These are phyloP conservation scores for Lithobates pipiens DNA, from an alignment of 2,797 vertebrate species.

Conservation along the genomic window DNA sequence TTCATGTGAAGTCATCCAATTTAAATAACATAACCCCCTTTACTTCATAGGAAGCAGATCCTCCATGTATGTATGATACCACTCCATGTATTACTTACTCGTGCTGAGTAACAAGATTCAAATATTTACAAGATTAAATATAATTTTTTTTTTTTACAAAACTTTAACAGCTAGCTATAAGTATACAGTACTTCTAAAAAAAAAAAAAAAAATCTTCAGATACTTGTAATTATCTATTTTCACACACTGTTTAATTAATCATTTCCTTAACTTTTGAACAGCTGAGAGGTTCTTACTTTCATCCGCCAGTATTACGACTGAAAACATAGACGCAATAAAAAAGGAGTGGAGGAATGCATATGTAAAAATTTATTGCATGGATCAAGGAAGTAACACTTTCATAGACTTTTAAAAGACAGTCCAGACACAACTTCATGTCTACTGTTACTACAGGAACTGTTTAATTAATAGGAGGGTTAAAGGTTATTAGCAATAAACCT, in stretches of 20 bases:
- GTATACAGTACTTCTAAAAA: too few species aligned
- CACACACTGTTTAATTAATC: not conserved
- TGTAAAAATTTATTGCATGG: slow-evolving; percentile 49
- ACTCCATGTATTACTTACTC: too few species aligned
- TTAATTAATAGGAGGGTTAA: slow-evolving; percentile 52
- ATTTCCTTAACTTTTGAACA: too few species aligned
- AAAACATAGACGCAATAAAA: not conserved
- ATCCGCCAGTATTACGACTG: not conserved
- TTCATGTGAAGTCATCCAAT: too few species aligned
- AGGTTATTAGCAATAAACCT: slow-evolving; percentile 58
- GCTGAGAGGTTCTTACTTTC: not conserved
- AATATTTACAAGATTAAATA: too few species aligned
- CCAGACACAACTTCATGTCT: slow-evolving; percentile 53
- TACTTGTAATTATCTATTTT: not conserved
- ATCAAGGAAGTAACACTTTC: slow-evolving; percentile 60
- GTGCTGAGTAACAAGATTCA: too few species aligned
- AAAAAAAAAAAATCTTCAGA: not conserved
- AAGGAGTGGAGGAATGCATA: not conserved
- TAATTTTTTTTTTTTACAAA: too few species aligned
- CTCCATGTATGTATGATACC: too few species aligned
- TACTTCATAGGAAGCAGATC: too few species aligned
- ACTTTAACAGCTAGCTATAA: too few species aligned
- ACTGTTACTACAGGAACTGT: slow-evolving; percentile 52
- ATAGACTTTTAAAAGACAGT: slow-evolving; percentile 36
- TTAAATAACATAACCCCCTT: not conserved